Conservation (phyloP, 2,888 invertebrate genomes). For the Synergus gifuensis region DNA sequence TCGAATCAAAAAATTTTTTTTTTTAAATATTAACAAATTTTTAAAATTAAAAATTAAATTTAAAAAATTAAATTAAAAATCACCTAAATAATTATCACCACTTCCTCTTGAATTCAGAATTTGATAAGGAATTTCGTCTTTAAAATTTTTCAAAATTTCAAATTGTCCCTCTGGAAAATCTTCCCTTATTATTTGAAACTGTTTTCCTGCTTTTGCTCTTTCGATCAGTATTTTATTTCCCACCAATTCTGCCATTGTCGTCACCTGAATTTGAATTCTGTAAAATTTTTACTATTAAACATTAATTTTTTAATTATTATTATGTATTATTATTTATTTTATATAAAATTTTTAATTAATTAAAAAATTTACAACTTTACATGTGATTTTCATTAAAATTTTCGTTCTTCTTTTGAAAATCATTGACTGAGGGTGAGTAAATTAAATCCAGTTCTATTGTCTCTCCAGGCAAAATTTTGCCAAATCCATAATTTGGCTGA, state of each 20-base stretch:
- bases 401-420: conserved; percentile 52
- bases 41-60: no score
- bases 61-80: not conserved
- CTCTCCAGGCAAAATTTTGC: conserved; percentile 52
- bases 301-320: not conserved
- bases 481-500: conserved; percentile 56
- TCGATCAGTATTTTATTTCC: conserved; percentile 9
- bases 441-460: conserved; percentile 50
- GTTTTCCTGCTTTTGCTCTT: conserved; percentile 19
- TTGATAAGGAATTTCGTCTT: not conserved
- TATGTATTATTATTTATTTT: not conserved
- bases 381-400: not conserved
- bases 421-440: conserved; percentile 49
- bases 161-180: not conserved
- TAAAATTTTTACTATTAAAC: not conserved
- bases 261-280: conserved; percentile 35
- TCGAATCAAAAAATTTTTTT: not conserved
- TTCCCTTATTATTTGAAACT: conserved; percentile 12
- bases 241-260: conserved; percentile 34
- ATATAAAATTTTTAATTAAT: not conserved
- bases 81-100: not conserved
- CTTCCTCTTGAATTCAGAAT: not conserved
- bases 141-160: not conserved
- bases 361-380: not conserved
- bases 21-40: not conserved